Evolutionary conservation across 2,888 invertebrate species (phyloP), one percentile per base, ranked within the genome.

Genomic region (Nymphalis c-album): DNA sequence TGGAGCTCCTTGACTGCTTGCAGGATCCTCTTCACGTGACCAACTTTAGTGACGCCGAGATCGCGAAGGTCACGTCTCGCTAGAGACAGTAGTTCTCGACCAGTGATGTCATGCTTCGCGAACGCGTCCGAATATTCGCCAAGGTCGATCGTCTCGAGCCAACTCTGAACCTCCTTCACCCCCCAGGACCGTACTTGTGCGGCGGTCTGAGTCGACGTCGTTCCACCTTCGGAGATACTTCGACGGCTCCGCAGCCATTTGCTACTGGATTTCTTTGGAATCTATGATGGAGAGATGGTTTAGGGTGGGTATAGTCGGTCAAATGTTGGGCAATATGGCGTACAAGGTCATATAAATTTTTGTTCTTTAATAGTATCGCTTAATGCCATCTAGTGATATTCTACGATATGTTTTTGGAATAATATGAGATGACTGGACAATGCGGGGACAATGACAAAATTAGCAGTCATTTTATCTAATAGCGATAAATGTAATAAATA

Each of bases 21-120:
- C 73, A 98, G 94, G 75, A 99, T 97, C 80, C 99, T 94, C 90
- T 99, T 99, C 45, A 98, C 96, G 85, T 99, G 99, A 0, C 99
- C 99, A 62, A 99, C 97, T 91, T 99, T 99, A 13, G 96, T 96
- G 64, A 99, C 96, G 10, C 98, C 98, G 58, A 99, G 93, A 75
- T 99, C 99, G 84, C 98, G 95, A 6, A 97, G 93, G 85, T 97
- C 97, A 18, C 98, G 93, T 63, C 98, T 93, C 3, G 98, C 98
- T 67, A 99, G 90, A 0, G 96, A 95, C 5, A 98, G 93, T 45
- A 99, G 93, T 83, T 98, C 98, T 47, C 96, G 93, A 1, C 98
- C 99, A 46, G 97, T 95, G 78, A 99, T 96, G 88, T 99, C 98
- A 84, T 99, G 97, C 67, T 95, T 95, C 22, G 96, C 94, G 84